These are phyloP conservation scores for Microcebus tavaratra DNA, from an alignment of 2,113 vertebrate genomes.

Conservation along the genomic window DNA sequence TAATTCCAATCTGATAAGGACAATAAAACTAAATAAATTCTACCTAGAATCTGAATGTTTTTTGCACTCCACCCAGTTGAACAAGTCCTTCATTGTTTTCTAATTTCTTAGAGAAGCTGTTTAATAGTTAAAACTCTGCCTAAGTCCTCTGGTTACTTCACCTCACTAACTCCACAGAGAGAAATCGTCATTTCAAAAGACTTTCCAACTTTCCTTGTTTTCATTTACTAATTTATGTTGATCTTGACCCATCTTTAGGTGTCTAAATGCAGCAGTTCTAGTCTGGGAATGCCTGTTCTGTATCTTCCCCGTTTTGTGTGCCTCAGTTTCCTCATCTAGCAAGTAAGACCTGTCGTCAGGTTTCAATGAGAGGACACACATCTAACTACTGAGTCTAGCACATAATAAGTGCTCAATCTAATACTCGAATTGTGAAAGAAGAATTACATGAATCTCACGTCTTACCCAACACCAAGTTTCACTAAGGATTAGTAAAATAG, in stretches of 20 bases:
- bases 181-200: not conserved
- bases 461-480: not conserved
- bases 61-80: not conserved
- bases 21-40: not conserved
- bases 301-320: not conserved
- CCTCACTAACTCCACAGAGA: not conserved
- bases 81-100: not conserved
- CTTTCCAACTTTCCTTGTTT: not conserved
- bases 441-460: not conserved
- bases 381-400: not conserved
- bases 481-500: not conserved
- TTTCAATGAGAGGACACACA: not conserved
- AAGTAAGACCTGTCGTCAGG: not conserved
- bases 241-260: not conserved
- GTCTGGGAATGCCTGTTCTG: not conserved
- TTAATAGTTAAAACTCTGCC: not conserved
- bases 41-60: not conserved
- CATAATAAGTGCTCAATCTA: not conserved
- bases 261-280: not conserved
- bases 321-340: not conserved
- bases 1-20: conserved; percentile 11
- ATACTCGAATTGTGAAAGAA: not conserved
- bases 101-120: not conserved
- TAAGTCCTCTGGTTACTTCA: not conserved
- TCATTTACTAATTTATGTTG: not conserved